Conservation (phyloP, 2,797 vertebrate genomes). For the Hydrolagus colliei region DNA sequence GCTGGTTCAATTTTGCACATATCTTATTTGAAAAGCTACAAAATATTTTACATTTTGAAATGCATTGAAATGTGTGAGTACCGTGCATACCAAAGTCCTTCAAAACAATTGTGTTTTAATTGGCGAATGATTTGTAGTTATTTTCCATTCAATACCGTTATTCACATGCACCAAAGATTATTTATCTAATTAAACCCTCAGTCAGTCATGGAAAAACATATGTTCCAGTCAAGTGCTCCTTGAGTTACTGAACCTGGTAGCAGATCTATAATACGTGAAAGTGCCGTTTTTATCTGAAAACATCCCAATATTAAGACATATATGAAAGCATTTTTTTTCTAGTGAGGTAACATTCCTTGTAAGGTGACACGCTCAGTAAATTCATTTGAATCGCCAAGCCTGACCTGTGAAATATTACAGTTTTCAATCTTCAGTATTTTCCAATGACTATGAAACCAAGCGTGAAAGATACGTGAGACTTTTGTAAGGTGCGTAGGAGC, state of each 20-base stretch:
- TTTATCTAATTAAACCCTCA: neutral
- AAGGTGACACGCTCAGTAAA: neutral
- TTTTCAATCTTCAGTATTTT: neutral
- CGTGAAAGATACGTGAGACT: too few relatives aligned
- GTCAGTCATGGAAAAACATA: neutral
- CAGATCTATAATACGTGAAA: neutral
- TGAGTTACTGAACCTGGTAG: conserved; percentile 8
- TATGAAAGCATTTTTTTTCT: neutral
- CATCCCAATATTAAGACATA: neutral
- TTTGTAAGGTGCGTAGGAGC: neutral
- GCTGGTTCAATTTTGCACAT: neutral
- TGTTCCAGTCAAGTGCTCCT: conserved; percentile 20
- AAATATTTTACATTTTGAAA: neutral
- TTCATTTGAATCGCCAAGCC: neutral
- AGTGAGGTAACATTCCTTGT: too few relatives aligned
- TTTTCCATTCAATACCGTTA: neutral
- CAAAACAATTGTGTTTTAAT: conserved; percentile 17
- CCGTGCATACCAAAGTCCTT: neutral
- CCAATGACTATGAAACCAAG: neutral
- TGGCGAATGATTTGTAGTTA: conserved; percentile 18
- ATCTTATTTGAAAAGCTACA: neutral
- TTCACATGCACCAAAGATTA: neutral
- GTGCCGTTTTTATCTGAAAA: neutral
- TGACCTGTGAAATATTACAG: neutral
- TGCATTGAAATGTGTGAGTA: neutral